phyloP scores from a whole-genome alignment of 2,113 vertebrate species.

The Phoxinus phoxinus region DNA sequence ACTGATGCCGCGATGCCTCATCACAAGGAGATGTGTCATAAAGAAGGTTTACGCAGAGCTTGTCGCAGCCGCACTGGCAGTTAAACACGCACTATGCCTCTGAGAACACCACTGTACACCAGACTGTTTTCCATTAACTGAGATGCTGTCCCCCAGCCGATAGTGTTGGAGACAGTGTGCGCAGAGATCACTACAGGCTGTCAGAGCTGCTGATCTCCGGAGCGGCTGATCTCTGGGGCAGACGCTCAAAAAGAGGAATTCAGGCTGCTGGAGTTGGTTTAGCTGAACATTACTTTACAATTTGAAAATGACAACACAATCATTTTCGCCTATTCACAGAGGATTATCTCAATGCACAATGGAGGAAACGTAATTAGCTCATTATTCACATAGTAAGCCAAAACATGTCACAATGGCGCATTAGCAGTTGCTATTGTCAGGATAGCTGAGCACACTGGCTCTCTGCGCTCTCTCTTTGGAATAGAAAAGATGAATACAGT shows the following conservation, averaged over 20 bases:
- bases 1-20: constrained; percentile 17
- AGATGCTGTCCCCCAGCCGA: background rate
- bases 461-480: constrained; percentile 2
- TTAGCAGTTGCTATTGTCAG: constrained; percentile 56
- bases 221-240: constrained; percentile 43
- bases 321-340: constrained; percentile 50
- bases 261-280: constrained; percentile 28
- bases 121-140: constrained; percentile 36
- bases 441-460: constrained; percentile 42
- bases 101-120: constrained; percentile 32
- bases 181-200: constrained; percentile 38
- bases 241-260: constrained; percentile 18
- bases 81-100: constrained; percentile 49
- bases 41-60: constrained; percentile 33
- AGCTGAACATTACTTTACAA: constrained; percentile 41
- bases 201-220: constrained; percentile 42
- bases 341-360: constrained; percentile 55
- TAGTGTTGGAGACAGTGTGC: constrained; percentile 15
- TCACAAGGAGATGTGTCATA: constrained; percentile 43
- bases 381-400: constrained; percentile 61
- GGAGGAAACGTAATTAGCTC: constrained; percentile 59
- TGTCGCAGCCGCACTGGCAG: constrained; percentile 31
- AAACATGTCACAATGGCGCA: constrained; percentile 57
- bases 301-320: constrained; percentile 55
- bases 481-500: constrained; percentile 30